Conservation (phyloP, 2,113 vertebrate species). For the Spilogale gracilis region DNA sequence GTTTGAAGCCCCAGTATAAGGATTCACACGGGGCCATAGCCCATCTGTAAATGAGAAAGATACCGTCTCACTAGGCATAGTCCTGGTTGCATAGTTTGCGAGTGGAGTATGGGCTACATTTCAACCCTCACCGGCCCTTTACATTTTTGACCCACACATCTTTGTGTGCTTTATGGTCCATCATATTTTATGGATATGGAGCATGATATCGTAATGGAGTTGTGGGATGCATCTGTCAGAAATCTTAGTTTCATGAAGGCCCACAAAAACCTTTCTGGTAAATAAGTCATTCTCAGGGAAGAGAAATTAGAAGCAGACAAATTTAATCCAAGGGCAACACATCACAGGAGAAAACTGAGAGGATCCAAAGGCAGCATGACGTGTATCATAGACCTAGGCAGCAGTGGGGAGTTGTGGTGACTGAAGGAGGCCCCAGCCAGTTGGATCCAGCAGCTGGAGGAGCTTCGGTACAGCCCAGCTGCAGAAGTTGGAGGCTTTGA, state of each 20-base stretch:
- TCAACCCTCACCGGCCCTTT: not conserved
- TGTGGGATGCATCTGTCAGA: not conserved
- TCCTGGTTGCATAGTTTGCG: not conserved
- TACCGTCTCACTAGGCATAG: not conserved
- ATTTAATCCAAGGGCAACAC: not conserved
- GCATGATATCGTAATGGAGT: not conserved
- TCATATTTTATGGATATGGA: not conserved
- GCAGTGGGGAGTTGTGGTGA: not conserved
- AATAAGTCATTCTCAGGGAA: slow-evolving; percentile 32
- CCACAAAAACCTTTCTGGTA: not conserved
- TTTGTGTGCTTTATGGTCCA: not conserved
- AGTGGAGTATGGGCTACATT: not conserved
- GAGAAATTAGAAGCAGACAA: not conserved
- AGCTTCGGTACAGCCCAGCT: not conserved
- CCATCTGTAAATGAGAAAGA: not conserved
- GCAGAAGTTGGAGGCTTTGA: not conserved
- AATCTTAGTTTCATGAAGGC: not conserved
- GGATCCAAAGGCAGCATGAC: not conserved
- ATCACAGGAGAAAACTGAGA: not conserved
- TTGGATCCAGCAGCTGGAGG: not conserved
- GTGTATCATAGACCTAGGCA: not conserved
- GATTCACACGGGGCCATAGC: not conserved
- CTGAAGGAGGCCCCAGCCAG: not conserved
- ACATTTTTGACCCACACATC: not conserved
- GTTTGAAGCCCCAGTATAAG: not conserved